A percentile compares a stretch with the other conserved stretches of the same genome.
phyloP scores from a whole-genome alignment of 2,888 invertebrate genomes.

The Chaitophorus viminalis region DNA sequence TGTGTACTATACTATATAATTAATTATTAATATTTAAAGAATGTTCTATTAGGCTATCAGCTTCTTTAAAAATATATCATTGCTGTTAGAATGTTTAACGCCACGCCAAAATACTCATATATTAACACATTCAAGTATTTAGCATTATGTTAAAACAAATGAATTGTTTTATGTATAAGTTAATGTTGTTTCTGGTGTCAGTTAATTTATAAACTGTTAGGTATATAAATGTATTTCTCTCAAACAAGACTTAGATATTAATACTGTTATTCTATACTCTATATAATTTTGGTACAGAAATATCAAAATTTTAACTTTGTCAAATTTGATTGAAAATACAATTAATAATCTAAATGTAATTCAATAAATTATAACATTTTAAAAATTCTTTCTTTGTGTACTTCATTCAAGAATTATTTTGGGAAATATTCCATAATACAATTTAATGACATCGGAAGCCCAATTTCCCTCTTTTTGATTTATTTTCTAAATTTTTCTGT shows the following conservation, averaged over 20 bases:
- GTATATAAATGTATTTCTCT: not conserved
- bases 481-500: conserved; percentile 57
- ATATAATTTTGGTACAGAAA: conserved; percentile 16
- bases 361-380: conserved; percentile 23
- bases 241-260: conserved; percentile 9
- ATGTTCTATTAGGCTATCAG: conserved; percentile 57
- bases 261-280: conserved; percentile 21
- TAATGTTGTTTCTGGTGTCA: conserved; percentile 58
- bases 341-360: conserved; percentile 25
- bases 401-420: conserved; percentile 23
- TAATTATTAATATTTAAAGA: conserved; percentile 55
- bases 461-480: conserved; percentile 44
- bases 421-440: conserved; percentile 10
- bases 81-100: conserved; percentile 61
- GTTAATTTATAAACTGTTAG: conserved; percentile 47
- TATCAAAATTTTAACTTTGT: conserved; percentile 7
- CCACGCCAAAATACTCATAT: conserved; percentile 61
- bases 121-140: conserved; percentile 59
- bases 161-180: conserved; percentile 49
- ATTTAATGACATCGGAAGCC: conserved; percentile 50
- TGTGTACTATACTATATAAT: not conserved
- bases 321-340: conserved; percentile 34
- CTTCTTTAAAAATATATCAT: conserved; percentile 46
- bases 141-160: conserved; percentile 52
- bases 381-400: not conserved